Base-by-base conservation (phyloP, 2,888 invertebrate genomes). In the Cephus sareptanus region DNA sequence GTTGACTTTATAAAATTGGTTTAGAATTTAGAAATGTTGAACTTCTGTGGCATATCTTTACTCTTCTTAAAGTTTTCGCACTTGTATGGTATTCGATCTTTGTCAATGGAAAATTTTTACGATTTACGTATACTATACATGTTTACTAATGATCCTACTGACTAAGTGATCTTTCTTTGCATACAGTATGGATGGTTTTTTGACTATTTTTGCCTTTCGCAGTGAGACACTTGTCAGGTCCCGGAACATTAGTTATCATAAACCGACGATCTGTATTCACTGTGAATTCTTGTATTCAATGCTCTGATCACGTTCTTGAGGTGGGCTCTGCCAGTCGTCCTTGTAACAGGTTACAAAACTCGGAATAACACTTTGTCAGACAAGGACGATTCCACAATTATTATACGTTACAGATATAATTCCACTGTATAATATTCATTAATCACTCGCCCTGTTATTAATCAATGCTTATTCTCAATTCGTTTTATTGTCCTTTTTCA, bases 251-350 rank as follows among this genome's bases (percentile, higher is more conserved):
- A n/a, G 71, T 71, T 71, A 71, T n/a, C 73, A 79, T 73, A 75
- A 77, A 75, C 78, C 11, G 13, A 35, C 79, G 31, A 81, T 89
- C 75, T 83, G 82, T 87, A 89, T 88, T 87, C 88, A 82, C 82
- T 79, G 75, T 76, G 81, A 83, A 85, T 85, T 86, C 69, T 76
- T 80, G 74, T 75, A 80, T 79, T 82, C 79, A 77, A 69, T 76
- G 74, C 69, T 77, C 79, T 75, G 75, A 73, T 69, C 76, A 74
- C 71, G 73, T 83, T 84, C 78, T 80, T 79, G 75, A 31, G 71
- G 71, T 71, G 71, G 71, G 71, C 71, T 71, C 71, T 33, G 71
- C 71, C 13, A 13, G 71, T 34, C 35, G 73, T 83, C 84, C 78
- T 80, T 80, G 75, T 82, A 76, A 84, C 76, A n/a, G 75, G 82